These are phyloP conservation scores for Dendrophyllia cribrosa DNA, from an alignment of 64 coral and sea anemone species.

Conservation along the genomic window DNA sequence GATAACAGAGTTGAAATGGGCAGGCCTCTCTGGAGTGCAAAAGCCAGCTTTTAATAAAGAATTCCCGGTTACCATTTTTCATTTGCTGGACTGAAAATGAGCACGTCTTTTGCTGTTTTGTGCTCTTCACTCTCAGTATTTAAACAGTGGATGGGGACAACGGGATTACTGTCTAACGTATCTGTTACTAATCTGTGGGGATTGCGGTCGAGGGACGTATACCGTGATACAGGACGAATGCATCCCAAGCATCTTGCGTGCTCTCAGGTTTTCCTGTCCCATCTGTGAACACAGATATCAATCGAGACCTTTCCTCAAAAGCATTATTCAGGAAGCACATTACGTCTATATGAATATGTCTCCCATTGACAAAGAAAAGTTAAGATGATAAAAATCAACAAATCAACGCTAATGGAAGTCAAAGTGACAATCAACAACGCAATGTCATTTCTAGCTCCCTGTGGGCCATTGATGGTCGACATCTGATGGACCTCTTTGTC, in stretches of 20 bases:
- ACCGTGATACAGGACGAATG: neutral
- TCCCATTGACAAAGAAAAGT: constrained; percentile 93
- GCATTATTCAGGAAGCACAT: constrained; percentile 77
- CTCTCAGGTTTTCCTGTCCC: constrained; percentile 9
- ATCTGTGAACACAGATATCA: constrained; percentile 55
- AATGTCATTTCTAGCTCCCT: constrained; percentile 77
- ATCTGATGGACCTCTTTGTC: constrained; percentile 64
- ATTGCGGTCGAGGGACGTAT: neutral
- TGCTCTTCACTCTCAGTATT: neutral
- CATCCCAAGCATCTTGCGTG: neutral
- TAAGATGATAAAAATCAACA: constrained; percentile 96
- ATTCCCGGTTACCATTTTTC: neutral
- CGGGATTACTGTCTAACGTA: neutral
- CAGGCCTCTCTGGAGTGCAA: neutral
- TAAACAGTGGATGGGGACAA: neutral
- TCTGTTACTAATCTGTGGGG: constrained; percentile 1
- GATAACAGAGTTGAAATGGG: neutral
- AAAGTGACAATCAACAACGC: constrained; percentile 87
- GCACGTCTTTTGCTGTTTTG: neutral
- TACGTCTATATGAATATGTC: constrained; percentile 89
- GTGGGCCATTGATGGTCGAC: constrained; percentile 58
- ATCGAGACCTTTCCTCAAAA: constrained; percentile 60
- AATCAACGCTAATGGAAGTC: constrained; percentile 91
- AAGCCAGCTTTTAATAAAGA: neutral
- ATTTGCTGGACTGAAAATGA: neutral